phyloP scores from a whole-genome alignment of 2,888 invertebrate species.

The Eupithecia abbreviata region DNA sequence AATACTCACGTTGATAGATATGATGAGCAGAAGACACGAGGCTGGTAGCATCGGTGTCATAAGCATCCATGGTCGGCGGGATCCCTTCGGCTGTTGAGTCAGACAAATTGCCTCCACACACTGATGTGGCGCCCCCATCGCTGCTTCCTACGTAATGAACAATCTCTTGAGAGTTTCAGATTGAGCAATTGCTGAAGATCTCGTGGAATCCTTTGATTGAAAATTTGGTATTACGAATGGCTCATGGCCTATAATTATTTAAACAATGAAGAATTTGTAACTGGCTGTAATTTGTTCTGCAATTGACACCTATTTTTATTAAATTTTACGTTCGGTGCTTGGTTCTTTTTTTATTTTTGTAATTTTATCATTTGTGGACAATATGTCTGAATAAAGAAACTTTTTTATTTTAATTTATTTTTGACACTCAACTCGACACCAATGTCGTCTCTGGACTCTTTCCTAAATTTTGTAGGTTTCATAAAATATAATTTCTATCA shows the following conservation, averaged over 20 bases:
- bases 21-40: slow-evolving; percentile 88
- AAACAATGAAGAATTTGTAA: too few species aligned
- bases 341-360: too few species aligned
- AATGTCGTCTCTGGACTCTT: neutral
- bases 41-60: slow-evolving; percentile 88
- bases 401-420: too few species aligned
- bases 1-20: slow-evolving; percentile 88
- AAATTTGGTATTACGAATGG: neutral
- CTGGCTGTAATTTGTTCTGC: too few species aligned
- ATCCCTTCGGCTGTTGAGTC: slow-evolving; percentile 91
- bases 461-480: neutral
- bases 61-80: slow-evolving; percentile 86
- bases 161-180: slow-evolving; percentile 33
- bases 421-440: neutral
- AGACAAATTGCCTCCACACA: slow-evolving; percentile 91
- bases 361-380: too few species aligned
- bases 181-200: slow-evolving; percentile 15
- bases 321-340: too few species aligned
- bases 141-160: slow-evolving; percentile 83
- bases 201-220: neutral
- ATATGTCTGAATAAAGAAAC: too few species aligned
- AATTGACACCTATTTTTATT: too few species aligned
- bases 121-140: slow-evolving; percentile 91
- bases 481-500: neutral
- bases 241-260: too few species aligned